Evolutionary conservation across 2,797 vertebrate genomes (phyloP).

Genomic region (Coreius guichenoti): DNA sequence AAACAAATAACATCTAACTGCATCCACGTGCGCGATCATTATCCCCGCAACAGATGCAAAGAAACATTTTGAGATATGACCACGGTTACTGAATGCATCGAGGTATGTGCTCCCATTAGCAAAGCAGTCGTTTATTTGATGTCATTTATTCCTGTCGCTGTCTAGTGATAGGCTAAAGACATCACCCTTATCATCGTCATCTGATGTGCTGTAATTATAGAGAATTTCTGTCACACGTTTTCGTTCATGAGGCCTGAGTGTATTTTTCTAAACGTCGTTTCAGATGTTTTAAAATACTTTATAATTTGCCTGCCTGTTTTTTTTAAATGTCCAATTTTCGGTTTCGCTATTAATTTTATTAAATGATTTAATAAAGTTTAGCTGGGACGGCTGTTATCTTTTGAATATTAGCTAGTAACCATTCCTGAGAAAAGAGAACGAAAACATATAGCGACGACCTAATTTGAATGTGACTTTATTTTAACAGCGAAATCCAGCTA

Average conservation of each 20-base stretch:
- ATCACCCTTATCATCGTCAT: not conserved
- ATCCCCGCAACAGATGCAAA: constrained; percentile 39
- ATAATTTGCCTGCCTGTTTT: not conserved
- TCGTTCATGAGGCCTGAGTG: not conserved
- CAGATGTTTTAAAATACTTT: not conserved
- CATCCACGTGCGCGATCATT: constrained; percentile 30
- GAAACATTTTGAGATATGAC: constrained; percentile 15
- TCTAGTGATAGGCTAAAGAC: constrained; percentile 65
- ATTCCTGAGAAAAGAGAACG: not conserved
- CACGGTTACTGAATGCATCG: not conserved
- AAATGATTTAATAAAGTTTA: not conserved
- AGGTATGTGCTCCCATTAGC: not conserved
- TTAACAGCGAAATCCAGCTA: constrained; percentile 15
- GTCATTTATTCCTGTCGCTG: constrained; percentile 64
- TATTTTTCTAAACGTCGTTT: constrained; percentile 1
- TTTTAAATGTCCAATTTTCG: not conserved
- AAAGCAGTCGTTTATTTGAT: not conserved
- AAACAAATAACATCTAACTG: constrained; percentile 56
- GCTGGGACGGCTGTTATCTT: not conserved
- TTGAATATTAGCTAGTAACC: not conserved
- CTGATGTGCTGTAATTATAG: not conserved
- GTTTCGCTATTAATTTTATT: not conserved
- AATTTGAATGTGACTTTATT: constrained; percentile 16
- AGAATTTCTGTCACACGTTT: not conserved
- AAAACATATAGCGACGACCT: not conserved